Base-by-base conservation (phyloP, 2,888 invertebrate species). In the Diaperis boleti region DNA sequence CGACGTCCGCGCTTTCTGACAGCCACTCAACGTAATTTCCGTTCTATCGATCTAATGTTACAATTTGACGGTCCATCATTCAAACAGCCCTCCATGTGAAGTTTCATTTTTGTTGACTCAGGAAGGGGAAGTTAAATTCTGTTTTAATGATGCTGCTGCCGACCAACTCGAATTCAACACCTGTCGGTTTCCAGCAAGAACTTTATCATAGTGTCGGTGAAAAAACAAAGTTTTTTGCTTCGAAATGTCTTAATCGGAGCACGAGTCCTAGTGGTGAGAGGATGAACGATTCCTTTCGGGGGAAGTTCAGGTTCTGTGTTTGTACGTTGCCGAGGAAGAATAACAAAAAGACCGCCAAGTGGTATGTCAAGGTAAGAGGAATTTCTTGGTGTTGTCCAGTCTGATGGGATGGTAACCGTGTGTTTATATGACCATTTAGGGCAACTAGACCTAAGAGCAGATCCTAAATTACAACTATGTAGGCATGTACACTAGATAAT, bases 301-400 rank as follows among this genome's bases (percentile, higher is more conserved):
- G 71, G 15, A 73, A 76, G 67, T 80, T 81, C 65, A 70, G 77
- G 62, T 77, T 81, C 71, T 81, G 80, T 67, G 78, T 78, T 37
- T 80, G 81, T 60, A 78, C 79, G 6, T 76, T 84, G 64, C 84
- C 83, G 67, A 76, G 76, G 57, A 78, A 76, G 54, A 74, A 66
- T 50, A 72, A 74, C 76, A 86, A 86, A 74, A 85, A 85, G 44
- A 85, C 84, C 71, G 85, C 87, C 63, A 84, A 86, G 82, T 89
- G 89, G 87, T 89, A 90, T 79, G 88, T 89, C 75, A 90, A 90
- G 89, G 90, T 90, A 87, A 35, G 8, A 47, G 8, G 33, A 50
- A 37, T n/a, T 37, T 26, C 1, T 5, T 26, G n/a, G n/a, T n/a
- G n/a, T n/a, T n/a, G n/a, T n/a, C n/a, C n/a, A n/a, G n/a, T n/a